phyloP scores from a whole-genome alignment of 2,888 invertebrate species.

The Petrolisthes manimaculis region DNA sequence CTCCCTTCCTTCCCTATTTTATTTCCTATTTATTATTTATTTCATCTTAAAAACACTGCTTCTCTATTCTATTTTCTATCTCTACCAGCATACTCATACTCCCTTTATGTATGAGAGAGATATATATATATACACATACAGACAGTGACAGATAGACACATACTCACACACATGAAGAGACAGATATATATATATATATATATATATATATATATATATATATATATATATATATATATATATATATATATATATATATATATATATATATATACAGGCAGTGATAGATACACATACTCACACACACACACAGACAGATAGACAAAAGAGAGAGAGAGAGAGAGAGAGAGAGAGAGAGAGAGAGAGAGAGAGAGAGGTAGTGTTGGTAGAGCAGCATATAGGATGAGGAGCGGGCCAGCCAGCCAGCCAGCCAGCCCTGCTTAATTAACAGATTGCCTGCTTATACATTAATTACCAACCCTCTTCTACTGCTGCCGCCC shows the following conservation, averaged over 20 bases:
- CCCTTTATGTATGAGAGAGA: constrained; percentile 29
- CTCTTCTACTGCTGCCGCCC: background rate
- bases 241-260: background rate
- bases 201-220: background rate
- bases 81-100: too few species aligned
- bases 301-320: background rate
- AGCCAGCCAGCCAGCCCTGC: background rate
- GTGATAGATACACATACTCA: background rate
- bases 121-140: too few species aligned
- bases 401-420: background rate
- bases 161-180: background rate
- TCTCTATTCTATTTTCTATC: too few species aligned
- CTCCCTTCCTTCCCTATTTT: too few species aligned
- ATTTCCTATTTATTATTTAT: too few species aligned
- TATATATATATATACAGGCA: background rate
- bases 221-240: background rate
- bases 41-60: too few species aligned
- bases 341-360: background rate
- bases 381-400: constrained; percentile 1
- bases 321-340: constrained; percentile 17
- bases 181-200: background rate
- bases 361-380: background rate
- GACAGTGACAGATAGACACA: too few species aligned
- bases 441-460: constrained; percentile 58
- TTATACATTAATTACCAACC: constrained; percentile 57